Base-by-base conservation (phyloP, 2,888 invertebrate species). In the Slavum lentiscoides region DNA sequence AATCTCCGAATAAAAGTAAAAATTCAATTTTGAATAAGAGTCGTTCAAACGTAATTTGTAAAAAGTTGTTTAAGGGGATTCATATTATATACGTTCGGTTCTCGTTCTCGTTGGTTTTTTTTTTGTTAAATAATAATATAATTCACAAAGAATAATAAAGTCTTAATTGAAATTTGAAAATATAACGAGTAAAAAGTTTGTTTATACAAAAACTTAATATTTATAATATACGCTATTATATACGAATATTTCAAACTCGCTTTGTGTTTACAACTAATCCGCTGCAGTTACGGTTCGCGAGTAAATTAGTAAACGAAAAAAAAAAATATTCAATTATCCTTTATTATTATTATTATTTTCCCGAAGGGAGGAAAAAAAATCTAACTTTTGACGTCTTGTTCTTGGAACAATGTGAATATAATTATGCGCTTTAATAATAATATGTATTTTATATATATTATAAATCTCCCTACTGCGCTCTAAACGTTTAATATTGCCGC, bases 151-250 rank as follows among this genome's bases (percentile, higher is more conserved):
- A 61, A 61, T 49, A 61, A 43, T 61, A 73, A 43, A 23, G 49
- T 61, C 61, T 61, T 73, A 49, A 73, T 73, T 73, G 61, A 61
- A 49, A 73, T 61, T 61, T 73, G 11, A 73, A 73, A 49, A 61
- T 23, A 49, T 59, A 61, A 72, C 19, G 43, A 73, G 23, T 8
- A 49, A 73, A 73, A 61, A 49, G 49, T 49, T 49, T 49, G 61
- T 61, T 73, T 49, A 6, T 13, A 61, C 19, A 49, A 68, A 68
- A 68, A 68, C 8, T 37, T 58, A 55, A 19, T 70, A 49, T 49
- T 49, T 49, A 49, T 49, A 49, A 49, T 49, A 9, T 49, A 49
- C 49, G n/a, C n/a, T n/a, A 30, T 2, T 49, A 13, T 49, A 37
- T 58, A 68, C 21, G 37, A 70, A 69, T 19, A 70, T 70, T 43